Conservation (phyloP, 2,113 vertebrate genomes). For the Corythaeola cristata region DNA sequence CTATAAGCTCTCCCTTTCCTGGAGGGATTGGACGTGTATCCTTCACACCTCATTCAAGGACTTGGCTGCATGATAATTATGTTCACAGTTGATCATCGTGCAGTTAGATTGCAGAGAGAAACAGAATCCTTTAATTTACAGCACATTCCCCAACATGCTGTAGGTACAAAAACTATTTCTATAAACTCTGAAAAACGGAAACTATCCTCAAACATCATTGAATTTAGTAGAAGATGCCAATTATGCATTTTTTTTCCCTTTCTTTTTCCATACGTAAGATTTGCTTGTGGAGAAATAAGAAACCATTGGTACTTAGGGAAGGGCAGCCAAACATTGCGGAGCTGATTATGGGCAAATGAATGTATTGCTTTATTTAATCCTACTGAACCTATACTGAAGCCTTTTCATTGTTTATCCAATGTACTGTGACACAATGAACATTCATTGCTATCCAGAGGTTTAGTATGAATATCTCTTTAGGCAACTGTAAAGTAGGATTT, state of each 20-base stretch:
- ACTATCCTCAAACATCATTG: slow-evolving; percentile 2
- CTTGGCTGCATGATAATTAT: not conserved
- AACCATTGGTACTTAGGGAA: slow-evolving; percentile 42
- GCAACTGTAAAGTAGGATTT: not conserved
- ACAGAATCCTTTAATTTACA: not conserved
- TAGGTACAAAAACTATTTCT: slow-evolving; percentile 12
- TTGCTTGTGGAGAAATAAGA: slow-evolving; percentile 38
- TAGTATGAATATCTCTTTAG: not conserved
- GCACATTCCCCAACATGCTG: not conserved
- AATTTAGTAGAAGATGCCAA: slow-evolving; percentile 25
- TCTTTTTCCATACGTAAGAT: slow-evolving; percentile 29
- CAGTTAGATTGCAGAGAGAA: not conserved
- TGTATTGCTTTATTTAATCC: slow-evolving; percentile 5
- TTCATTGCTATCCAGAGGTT: not conserved
- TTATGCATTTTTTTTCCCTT: not conserved
- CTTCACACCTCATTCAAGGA: not conserved
- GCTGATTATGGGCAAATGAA: not conserved
- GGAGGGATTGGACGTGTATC: not conserved
- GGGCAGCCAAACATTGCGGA: not conserved
- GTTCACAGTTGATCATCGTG: not conserved
- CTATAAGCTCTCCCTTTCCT: not conserved
- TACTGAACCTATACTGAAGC: not conserved
- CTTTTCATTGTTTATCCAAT: not conserved
- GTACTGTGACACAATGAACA: not conserved
- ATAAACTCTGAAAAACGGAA: slow-evolving; percentile 32